These are phyloP conservation scores for Pelodiscus sinensis DNA, from an alignment of 2,113 vertebrate species.

Conservation along the genomic window DNA sequence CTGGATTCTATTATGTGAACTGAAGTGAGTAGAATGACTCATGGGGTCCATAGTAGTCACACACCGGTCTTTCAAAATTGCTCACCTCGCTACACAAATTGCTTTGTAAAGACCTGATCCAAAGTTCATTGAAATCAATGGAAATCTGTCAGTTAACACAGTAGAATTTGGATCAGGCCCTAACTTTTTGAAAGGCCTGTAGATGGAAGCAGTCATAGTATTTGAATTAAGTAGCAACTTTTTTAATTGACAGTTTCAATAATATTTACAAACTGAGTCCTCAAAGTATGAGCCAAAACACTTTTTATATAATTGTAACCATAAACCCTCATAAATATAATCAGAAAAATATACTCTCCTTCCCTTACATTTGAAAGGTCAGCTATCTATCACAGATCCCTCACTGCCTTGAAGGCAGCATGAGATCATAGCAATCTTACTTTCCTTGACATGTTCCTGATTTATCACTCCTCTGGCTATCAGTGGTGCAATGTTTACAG, in stretches of 20 bases:
- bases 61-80: background rate
- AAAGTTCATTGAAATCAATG: background rate
- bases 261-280: constrained; percentile 14
- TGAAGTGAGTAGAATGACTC: background rate
- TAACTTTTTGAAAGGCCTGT: background rate
- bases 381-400: background rate
- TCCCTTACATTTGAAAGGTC: background rate
- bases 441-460: background rate
- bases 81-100: constrained; percentile 10
- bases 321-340: background rate
- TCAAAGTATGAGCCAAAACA: background rate
- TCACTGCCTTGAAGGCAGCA: background rate
- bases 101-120: background rate
- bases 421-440: background rate
- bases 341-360: background rate
- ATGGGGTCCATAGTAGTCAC: accelerated
- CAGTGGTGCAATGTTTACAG: accelerated
- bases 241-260: constrained; percentile 9
- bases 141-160: background rate
- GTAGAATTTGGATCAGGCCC: background rate
- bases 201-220: background rate
- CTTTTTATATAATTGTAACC: constrained; percentile 30
- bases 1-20: background rate
- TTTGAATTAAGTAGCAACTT: background rate
- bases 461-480: background rate